A percentile compares a stretch with the other conserved stretches of the same genome.
These are phyloP conservation scores for Myathropa florea DNA, from an alignment of 2,888 invertebrate genomes.

Conservation along the genomic window DNA sequence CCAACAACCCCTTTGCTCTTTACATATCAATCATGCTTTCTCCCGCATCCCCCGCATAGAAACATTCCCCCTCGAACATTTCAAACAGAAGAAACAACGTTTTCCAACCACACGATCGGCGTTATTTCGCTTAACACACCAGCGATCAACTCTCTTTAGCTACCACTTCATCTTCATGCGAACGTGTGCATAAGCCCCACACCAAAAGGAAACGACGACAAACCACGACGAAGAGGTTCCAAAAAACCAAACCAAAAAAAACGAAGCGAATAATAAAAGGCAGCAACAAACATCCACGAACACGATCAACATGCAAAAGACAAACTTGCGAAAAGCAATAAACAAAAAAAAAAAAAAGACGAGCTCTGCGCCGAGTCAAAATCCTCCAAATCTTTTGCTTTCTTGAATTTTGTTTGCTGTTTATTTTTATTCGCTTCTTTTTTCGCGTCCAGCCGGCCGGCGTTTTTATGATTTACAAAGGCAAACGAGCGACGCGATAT, in stretches of 20 bases:
- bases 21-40: background rate
- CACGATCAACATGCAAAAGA: constrained; percentile 65
- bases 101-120: constrained; percentile 42
- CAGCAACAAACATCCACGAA: constrained; percentile 49
- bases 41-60: background rate
- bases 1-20: background rate
- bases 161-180: constrained; percentile 53
- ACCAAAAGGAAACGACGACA: constrained; percentile 47
- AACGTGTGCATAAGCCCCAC: constrained; percentile 31
- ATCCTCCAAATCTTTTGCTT: constrained; percentile 28
- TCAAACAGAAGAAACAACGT: background rate
- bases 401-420: background rate
- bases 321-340: constrained; percentile 60
- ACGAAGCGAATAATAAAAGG: background rate
- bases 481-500: constrained; percentile 1
- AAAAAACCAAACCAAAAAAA: background rate
- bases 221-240: constrained; percentile 17
- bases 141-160: background rate
- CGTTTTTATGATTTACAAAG: constrained; percentile 60
- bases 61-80: no score
- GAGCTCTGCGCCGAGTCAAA: constrained; percentile 43
- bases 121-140: background rate
- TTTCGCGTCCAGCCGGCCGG: constrained; percentile 45
- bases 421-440: constrained; percentile 26
- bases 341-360: constrained; percentile 4